phyloP scores from a whole-genome alignment of 2,113 vertebrate genomes.

The Hippopotamus amphibius region DNA sequence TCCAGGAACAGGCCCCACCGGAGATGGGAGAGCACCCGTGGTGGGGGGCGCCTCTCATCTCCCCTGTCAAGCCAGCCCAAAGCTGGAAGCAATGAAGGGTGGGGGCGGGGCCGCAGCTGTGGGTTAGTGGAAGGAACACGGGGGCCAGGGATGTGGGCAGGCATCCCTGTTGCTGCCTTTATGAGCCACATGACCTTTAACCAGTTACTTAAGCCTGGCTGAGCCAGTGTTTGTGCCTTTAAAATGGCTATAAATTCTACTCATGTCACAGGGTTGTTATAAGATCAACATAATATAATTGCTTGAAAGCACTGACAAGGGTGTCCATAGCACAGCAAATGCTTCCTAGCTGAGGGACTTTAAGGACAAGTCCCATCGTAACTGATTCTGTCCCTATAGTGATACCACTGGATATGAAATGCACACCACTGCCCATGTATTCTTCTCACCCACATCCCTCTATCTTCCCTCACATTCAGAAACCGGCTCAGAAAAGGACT shows the following conservation, averaged over 20 bases:
- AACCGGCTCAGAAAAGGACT: not conserved
- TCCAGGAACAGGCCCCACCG: not conserved
- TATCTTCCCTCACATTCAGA: not conserved
- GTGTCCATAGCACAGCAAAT: not conserved
- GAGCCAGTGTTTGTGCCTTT: conserved; percentile 1
- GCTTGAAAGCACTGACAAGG: not conserved
- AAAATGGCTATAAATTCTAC: not conserved
- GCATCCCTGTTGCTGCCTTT: fast-evolving
- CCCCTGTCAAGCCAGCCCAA: no score
- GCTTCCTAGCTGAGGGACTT: not conserved
- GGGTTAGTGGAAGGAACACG: not conserved
- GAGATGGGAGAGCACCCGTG: not conserved
- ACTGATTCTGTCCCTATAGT: no score
- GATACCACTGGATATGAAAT: not conserved
- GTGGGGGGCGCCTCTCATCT: not conserved
- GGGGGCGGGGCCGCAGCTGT: not conserved
- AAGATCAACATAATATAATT: not conserved
- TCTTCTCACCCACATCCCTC: not conserved
- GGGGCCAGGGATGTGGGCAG: not conserved
- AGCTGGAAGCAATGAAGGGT: not conserved
- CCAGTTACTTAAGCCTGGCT: not conserved
- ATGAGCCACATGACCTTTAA: not conserved
- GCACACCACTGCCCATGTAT: not conserved
- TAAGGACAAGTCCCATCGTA: not conserved
- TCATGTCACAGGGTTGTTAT: not conserved